phyloP scores from a whole-genome alignment of 2,888 invertebrate species.

The Taphrorychus bicolor region DNA sequence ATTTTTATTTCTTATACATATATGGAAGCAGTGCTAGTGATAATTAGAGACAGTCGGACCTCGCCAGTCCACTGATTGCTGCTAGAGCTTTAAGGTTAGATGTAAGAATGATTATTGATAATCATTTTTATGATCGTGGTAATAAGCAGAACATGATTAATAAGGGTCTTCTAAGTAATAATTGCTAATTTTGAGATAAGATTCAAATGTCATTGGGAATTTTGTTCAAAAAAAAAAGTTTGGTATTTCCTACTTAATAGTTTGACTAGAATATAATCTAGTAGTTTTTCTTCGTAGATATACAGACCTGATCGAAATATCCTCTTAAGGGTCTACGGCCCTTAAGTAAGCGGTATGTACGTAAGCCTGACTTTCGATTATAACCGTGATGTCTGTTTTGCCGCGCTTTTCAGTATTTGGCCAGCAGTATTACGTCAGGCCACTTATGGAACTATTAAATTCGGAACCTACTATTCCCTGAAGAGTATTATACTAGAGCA shows the following conservation, averaged over 20 bases:
- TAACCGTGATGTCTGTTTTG: slow-evolving; percentile 29
- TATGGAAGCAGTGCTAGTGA: no score
- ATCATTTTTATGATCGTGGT: no score
- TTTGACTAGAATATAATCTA: slow-evolving; percentile 25
- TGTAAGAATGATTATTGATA: no score
- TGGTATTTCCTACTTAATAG: neutral
- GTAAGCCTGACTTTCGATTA: slow-evolving; percentile 11
- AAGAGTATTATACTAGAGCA: slow-evolving; percentile 73
- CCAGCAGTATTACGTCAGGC: slow-evolving; percentile 93
- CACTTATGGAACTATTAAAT: slow-evolving; percentile 95
- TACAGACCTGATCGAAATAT: slow-evolving; percentile 26
- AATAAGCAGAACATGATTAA: no score
- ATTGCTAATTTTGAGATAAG: no score
- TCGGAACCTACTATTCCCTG: slow-evolving; percentile 92
- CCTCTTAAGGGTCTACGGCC: slow-evolving; percentile 26
- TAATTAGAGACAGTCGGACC: no score
- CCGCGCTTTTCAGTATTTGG: slow-evolving; percentile 71
- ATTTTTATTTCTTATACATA: no score
- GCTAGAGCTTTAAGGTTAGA: no score
- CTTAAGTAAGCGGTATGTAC: slow-evolving; percentile 35
- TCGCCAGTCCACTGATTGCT: no score
- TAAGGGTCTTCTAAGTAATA: no score
- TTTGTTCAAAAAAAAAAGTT: no score
- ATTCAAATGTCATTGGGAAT: no score
- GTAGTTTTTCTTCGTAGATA: slow-evolving; percentile 36